phyloP scores from a whole-genome alignment of 2,888 invertebrate genomes.

The Tricholauxania praeusta region DNA sequence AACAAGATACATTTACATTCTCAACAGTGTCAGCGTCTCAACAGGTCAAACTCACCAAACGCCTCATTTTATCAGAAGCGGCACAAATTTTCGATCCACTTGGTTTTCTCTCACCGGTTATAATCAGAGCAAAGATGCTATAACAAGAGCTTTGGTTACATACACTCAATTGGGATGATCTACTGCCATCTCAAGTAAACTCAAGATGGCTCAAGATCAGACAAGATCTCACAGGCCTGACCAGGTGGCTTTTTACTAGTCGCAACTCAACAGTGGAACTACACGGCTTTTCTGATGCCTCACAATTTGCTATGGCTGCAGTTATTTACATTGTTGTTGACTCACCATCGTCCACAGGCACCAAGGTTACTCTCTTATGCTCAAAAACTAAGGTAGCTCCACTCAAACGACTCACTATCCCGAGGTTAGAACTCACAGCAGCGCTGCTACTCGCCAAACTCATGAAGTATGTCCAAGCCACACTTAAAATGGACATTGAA shows the following conservation, averaged over 20 bases:
- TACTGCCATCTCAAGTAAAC: too few species aligned
- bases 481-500: too few species aligned
- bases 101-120: constrained; percentile 26
- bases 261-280: not conserved
- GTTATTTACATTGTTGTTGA: not conserved
- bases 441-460: not conserved
- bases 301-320: constrained; percentile 9
- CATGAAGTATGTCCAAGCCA: too few species aligned
- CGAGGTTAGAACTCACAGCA: not conserved
- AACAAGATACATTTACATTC: constrained; percentile 3
- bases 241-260: not conserved
- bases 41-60: constrained; percentile 2
- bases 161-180: too few species aligned
- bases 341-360: not conserved
- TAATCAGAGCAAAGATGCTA: constrained; percentile 22
- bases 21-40: constrained; percentile 2
- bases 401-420: not conserved
- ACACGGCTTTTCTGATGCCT: constrained; percentile 26
- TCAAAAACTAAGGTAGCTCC: not conserved
- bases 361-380: not conserved
- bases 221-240: constrained; percentile 13
- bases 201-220: too few species aligned
- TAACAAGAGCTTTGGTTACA: constrained; percentile 25
- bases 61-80: constrained; percentile 26
- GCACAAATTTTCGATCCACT: constrained; percentile 32